phyloP scores from a whole-genome alignment of 2,888 invertebrate species.

The Drosophila eohydei region DNA sequence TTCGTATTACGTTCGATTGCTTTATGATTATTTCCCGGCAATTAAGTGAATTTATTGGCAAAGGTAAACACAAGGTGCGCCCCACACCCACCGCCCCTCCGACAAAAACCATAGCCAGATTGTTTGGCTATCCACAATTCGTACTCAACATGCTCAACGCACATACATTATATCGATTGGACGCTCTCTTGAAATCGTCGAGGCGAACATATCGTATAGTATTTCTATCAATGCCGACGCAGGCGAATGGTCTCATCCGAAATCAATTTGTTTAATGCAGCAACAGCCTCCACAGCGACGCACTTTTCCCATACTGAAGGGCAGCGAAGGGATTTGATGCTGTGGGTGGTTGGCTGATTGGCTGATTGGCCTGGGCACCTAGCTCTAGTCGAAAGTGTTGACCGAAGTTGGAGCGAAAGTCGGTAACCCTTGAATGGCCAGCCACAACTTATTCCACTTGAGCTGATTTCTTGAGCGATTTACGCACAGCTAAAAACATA shows the following conservation, averaged over 20 bases:
- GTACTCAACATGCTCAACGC: constrained; percentile 24
- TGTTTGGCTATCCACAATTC: constrained; percentile 34
- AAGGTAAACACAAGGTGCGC: constrained; percentile 68
- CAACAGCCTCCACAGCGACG: constrained; percentile 26
- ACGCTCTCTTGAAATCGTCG: constrained; percentile 44
- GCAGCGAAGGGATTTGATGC: background rate
- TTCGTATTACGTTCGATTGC: constrained; percentile 78
- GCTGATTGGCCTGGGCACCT: constrained; percentile 27
- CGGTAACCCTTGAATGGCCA: constrained; percentile 49
- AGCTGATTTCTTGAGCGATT: constrained; percentile 80
- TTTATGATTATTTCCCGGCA: constrained; percentile 84
- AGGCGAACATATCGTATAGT: constrained; percentile 63
- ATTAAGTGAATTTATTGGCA: constrained; percentile 84
- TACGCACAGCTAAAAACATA: constrained; percentile 79
- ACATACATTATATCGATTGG: constrained; percentile 64
- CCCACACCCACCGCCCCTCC: constrained; percentile 12
- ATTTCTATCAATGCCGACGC: constrained; percentile 66
- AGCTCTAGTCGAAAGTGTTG: constrained; percentile 58
- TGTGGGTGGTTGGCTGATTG: background rate
- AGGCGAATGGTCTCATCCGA: constrained; percentile 62
- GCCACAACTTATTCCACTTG: constrained; percentile 81
- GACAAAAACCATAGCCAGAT: constrained; percentile 12
- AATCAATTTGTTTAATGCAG: constrained; percentile 79
- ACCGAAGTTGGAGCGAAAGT: constrained; percentile 62
- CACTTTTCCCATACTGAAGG: constrained; percentile 48